Conservation (phyloP, 1,140 invertebrate genomes). For the Drosophila repleta region DNA sequence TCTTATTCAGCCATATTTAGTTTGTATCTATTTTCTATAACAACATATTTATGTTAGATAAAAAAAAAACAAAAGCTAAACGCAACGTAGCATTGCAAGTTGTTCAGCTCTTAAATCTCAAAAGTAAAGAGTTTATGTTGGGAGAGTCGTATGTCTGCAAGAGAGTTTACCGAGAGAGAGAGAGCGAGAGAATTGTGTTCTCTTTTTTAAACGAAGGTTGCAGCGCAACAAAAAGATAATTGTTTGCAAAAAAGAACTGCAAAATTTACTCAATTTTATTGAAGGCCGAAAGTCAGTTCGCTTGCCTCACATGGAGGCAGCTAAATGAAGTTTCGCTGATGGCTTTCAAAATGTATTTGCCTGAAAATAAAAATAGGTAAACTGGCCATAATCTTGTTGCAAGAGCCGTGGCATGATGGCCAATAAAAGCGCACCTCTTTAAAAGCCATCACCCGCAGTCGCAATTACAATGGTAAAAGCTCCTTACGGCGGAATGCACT, state of each 20-base stretch:
- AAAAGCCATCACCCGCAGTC: conserved; percentile 12
- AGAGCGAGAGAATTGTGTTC: neutral
- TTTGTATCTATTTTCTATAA: too few species aligned
- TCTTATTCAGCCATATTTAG: too few species aligned
- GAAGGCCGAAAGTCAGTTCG: conserved; percentile 3
- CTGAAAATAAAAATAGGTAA: neutral
- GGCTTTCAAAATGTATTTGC: neutral
- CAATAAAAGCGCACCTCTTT: conserved; percentile 17
- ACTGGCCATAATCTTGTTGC: conserved; percentile 1
- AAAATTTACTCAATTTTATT: neutral
- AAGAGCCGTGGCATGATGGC: neutral
- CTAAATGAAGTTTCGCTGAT: neutral
- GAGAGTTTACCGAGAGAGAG: neutral
- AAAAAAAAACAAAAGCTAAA: neutral
- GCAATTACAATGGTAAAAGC: conserved; percentile 46
- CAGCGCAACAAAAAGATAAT: neutral
- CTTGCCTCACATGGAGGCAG: too few species aligned
- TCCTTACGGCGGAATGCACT: conserved; percentile 29
- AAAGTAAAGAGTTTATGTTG: neutral
- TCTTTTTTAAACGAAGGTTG: conserved; percentile 20
- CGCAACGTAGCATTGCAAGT: neutral
- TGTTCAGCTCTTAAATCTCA: neutral
- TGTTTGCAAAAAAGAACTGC: conserved; percentile 12
- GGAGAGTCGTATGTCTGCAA: neutral
- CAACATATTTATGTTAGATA: too few species aligned